Evolutionary conservation across 2,888 invertebrate species (phyloP).

Genomic region (Spicauda simplicius): DNA sequence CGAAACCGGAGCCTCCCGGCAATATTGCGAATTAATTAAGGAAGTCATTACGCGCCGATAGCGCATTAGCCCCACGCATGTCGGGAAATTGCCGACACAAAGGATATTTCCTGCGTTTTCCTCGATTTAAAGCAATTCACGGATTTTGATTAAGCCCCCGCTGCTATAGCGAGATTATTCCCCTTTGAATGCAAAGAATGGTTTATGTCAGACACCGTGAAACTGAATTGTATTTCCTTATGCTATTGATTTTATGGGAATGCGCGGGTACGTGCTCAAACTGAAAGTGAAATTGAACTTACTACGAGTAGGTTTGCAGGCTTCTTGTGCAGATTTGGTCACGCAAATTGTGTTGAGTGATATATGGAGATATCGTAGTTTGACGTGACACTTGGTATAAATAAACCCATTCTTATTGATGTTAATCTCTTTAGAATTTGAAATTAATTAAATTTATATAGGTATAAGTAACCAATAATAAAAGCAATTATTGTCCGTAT

Average conservation of each 20-base stretch:
- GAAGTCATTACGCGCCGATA: conserved; percentile 83
- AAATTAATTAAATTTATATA: too few relatives aligned
- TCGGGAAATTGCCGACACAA: conserved; percentile 82
- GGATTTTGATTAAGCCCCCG: conserved; percentile 84
- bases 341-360: background rate
- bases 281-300: conserved; percentile 52
- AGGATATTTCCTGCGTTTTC: conserved; percentile 84
- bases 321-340: background rate
- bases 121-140: conserved; percentile 84
- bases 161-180: conserved; percentile 81
- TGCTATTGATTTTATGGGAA: conserved; percentile 74
- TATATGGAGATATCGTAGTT: conserved; percentile 7
- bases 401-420: background rate
- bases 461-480: too few relatives aligned
- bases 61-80: conserved; percentile 80
- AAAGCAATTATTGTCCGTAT: too few relatives aligned
- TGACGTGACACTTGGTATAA: background rate
- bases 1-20: conserved; percentile 42
- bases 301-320: conserved; percentile 22
- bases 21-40: conserved; percentile 83
- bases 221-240: conserved; percentile 82
- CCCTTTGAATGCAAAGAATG: conserved; percentile 84
- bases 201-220: conserved; percentile 83
- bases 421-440: too few relatives aligned
- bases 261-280: conserved; percentile 38